Base-by-base conservation (phyloP, 2,113 vertebrate species). In the Grus americana region DNA sequence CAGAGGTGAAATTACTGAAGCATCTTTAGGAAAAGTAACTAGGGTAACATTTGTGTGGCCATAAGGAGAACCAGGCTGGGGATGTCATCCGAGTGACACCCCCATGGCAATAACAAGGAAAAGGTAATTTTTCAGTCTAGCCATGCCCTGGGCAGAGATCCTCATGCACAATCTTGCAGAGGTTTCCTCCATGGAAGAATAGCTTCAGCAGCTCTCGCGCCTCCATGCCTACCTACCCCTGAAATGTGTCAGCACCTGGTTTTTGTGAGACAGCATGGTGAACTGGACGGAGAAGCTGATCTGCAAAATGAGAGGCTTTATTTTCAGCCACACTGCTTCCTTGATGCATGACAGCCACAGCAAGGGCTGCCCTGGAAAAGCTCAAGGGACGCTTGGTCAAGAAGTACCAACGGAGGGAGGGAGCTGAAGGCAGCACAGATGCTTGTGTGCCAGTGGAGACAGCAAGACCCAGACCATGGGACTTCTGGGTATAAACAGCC, bases 141-240 rank as follows among this genome's bases (percentile, higher is more conserved):
- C 21, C 9, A 12, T 61, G 40, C 15, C 46, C 26, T 58, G 36
- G 19, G 6, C 14, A 40, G 22, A 81, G 16, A 79, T 46, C 29
- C 21, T 85, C 24, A 50, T 19, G 12, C 4, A 44, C 1, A 30
- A 1, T 27, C 55, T 36, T 62, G 23, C 14, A 44, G 29, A 72
- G 15, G 29, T 57, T 83, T 91, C 20, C 16, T 67, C n/a, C 0
- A 0, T 7, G 5, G 9, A 52, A 6, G 12, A 70, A 14, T 1
- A 47, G 2, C 34, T 70, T 84, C 12, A 32, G 15, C 34, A 84
- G 11, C 21, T 18, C 14, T 78, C 6, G 1, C 1, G 10, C 5
- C 6, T 42, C 5, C 1, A 0, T 86, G 32, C 11, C 44, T 9
- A 1, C 15, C 22, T 52, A 36, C 8, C 6, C 22, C 26, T 59